A percentile compares a stretch with the other conserved stretches of the same genome.
phyloP scores from a whole-genome alignment of 2,113 vertebrate species.

The Oreochromis aureus region DNA sequence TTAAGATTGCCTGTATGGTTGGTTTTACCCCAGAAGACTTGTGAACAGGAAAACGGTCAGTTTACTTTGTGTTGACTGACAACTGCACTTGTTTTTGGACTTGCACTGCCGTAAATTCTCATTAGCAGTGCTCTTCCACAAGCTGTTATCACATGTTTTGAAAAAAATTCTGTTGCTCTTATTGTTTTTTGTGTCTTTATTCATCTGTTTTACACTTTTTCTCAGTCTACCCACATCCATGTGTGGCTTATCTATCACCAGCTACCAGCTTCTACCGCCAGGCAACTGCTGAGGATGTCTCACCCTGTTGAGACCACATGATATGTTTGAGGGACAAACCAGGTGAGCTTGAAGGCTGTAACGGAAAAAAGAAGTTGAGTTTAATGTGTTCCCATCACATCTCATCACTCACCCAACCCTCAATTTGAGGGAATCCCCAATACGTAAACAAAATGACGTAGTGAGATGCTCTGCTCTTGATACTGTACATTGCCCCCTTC shows the following conservation, averaged over 20 bases:
- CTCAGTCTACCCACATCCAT: not conserved
- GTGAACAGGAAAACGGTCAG: not conserved
- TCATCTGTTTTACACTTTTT: not conserved
- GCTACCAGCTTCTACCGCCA: not conserved
- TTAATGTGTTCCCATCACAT: not conserved
- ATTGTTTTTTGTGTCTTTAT: not conserved
- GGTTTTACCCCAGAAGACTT: not conserved
- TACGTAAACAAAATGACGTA: constrained; percentile 60
- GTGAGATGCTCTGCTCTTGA: constrained; percentile 37
- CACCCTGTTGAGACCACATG: not conserved
- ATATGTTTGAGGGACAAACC: not conserved
- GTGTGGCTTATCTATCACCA: not conserved
- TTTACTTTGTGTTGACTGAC: not conserved
- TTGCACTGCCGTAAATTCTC: not conserved
- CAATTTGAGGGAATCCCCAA: constrained; percentile 60
- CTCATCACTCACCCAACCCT: not conserved
- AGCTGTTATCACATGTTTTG: not conserved
- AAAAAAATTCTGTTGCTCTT: not conserved
- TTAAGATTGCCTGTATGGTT: not conserved
- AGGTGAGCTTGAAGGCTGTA: not conserved
- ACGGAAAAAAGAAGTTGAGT: not conserved
- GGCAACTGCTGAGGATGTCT: not conserved
- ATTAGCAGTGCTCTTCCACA: not conserved
- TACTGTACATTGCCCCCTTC: constrained; percentile 17
- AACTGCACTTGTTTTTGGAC: not conserved